phyloP scores from a whole-genome alignment of 2,888 invertebrate genomes.

The Bombylius major region DNA sequence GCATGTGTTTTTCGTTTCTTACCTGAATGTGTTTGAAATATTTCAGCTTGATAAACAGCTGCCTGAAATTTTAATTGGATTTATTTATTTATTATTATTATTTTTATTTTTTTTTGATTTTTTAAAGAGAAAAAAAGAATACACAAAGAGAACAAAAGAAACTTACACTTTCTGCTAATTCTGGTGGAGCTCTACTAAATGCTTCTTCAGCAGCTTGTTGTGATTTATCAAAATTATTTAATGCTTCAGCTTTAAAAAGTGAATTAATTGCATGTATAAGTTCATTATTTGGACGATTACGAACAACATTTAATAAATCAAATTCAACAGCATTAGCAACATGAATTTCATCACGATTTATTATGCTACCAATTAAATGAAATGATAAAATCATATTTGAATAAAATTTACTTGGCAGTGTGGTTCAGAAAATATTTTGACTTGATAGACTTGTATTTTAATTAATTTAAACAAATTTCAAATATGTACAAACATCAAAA shows the following conservation, averaged over 20 bases:
- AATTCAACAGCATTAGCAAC: conserved; percentile 8
- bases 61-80: conserved; percentile 3
- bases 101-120: background rate
- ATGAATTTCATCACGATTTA: conserved; percentile 10
- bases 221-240: conserved; percentile 12
- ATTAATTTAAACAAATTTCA: too few species aligned
- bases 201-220: conserved; percentile 13
- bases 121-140: background rate
- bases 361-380: background rate
- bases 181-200: conserved; percentile 7
- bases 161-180: conserved; percentile 9
- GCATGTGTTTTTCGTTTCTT: background rate
- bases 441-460: too few species aligned
- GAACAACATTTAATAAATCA: conserved; percentile 6
- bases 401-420: too few species aligned
- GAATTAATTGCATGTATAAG: conserved; percentile 9
- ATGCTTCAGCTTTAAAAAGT: conserved; percentile 8
- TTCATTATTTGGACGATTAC: conserved; percentile 7
- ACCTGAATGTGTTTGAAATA: conserved; percentile 4
- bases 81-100: background rate
- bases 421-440: too few species aligned
- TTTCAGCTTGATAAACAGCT: conserved; percentile 9
- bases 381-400: too few species aligned
- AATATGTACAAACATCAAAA: too few species aligned
- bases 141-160: background rate